Percentiles rank a stretch among this genome's conserved stretches.
Evolutionary conservation across 2,888 invertebrate genomes (phyloP).

Genomic region (Nowickia ferox): DNA sequence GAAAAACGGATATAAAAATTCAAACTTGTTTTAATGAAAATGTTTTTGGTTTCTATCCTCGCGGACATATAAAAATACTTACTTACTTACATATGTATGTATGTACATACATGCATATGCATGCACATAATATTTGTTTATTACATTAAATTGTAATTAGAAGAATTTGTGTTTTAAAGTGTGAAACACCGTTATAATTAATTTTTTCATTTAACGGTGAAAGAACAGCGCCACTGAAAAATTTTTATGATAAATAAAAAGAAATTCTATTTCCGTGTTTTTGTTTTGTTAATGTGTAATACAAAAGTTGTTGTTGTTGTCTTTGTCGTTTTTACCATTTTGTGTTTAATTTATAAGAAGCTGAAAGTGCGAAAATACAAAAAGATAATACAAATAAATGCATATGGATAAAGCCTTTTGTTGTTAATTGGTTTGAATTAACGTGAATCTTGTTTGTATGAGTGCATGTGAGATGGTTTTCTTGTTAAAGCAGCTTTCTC

Average conservation of each 20-base stretch:
- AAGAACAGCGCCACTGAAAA: constrained; percentile 17
- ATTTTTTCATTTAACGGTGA: constrained; percentile 43
- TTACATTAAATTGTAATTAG: not conserved
- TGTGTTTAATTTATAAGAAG: constrained; percentile 48
- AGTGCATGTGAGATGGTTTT: constrained; percentile 23
- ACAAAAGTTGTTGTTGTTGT: not conserved
- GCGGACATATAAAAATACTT: too few relatives aligned
- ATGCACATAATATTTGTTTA: not conserved
- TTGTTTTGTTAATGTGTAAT: constrained; percentile 14
- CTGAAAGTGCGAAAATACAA: constrained; percentile 33
- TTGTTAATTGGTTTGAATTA: constrained; percentile 59
- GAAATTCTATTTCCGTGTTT: constrained; percentile 35
- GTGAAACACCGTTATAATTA: constrained; percentile 48
- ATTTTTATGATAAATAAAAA: constrained; percentile 27
- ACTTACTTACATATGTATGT: not conserved
- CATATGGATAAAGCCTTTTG: constrained; percentile 45
- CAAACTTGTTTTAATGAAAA: constrained; percentile 36
- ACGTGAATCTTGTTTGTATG: constrained; percentile 33
- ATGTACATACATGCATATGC: not conserved
- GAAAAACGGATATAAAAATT: constrained; percentile 27
- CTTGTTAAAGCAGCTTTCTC: constrained; percentile 32
- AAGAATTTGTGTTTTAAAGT: constrained; percentile 16
- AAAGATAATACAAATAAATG: constrained; percentile 35
- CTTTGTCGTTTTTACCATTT: constrained; percentile 6
- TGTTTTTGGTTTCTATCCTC: not conserved